Base-by-base conservation (phyloP, 2,797 vertebrate species). In the Sebastes cheni region DNA sequence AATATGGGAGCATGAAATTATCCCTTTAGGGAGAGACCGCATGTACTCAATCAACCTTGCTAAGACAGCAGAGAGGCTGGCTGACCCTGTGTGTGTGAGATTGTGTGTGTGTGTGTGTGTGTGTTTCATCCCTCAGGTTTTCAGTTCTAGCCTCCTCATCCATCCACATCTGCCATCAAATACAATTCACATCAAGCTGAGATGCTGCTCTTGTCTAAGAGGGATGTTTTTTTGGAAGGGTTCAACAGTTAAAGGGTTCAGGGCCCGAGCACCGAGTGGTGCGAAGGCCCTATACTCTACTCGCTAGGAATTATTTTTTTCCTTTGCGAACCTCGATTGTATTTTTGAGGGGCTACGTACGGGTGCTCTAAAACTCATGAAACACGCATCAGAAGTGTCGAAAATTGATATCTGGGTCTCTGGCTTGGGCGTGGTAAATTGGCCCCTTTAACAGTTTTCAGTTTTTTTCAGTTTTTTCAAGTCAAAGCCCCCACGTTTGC, bases 1-100 rank as follows among this genome's bases (percentile, higher is more conserved):
- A 87, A 88, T 89, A 84, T 77, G 52, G 67, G 73, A 86, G 88
- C 85, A 56, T 91, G 86, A 91, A 91, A 91, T 91, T 54, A 89
- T 89, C 82, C 89, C 91, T 91, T 82, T 52, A 81, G 89, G 86
- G 80, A 77, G 72, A 75, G 67, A 67, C 73, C 70, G 72, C 54
- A 67, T 86, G 81, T 80, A 67, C 81, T 87, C 90, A 86, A 89
- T 91, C 89, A 89, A 72, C 79, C 84, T 55, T 54, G 60, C 67
- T 67, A 79, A 89, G 72, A 86, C 83, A 81, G 75, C 83, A 81
- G 42, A 72, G 72, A 70, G 34, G 65, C 69, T 75, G 75, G 6
- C 59, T 62, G 75, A 77, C 65, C 66, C 42, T 66, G 29, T 50
- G 68, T 59, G 56, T 59, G 56, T 18, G 58, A 18, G 56, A 46